Conservation (phyloP, 2,888 invertebrate species). For the Lasioglossum lativentre region DNA sequence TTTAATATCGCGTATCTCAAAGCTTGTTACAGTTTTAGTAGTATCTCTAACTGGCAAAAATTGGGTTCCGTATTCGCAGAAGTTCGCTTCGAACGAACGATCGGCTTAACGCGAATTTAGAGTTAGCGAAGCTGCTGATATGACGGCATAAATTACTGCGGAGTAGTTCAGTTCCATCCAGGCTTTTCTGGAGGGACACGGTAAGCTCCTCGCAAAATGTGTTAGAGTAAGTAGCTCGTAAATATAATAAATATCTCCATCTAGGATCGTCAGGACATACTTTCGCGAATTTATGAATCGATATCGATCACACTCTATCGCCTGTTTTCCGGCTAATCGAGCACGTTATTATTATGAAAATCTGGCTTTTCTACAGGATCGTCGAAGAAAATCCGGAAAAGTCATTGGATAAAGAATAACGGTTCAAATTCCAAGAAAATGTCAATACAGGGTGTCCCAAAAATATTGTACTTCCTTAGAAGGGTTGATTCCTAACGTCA, state of each 20-base stretch:
- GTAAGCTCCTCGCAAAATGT: slow-evolving; percentile 35
- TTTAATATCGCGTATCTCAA: neutral
- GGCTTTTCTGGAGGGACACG: slow-evolving; percentile 39
- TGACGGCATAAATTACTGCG: slow-evolving; percentile 45
- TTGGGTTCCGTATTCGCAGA: neutral
- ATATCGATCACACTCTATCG: slow-evolving; percentile 25
- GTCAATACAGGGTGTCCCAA: no score
- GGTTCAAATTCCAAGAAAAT: no score
- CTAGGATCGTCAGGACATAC: slow-evolving; percentile 33
- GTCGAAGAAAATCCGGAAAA: no score
- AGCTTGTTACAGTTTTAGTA: neutral
- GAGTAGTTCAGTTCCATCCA: slow-evolving; percentile 35
- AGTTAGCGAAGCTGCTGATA: slow-evolving; percentile 27
- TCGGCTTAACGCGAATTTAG: slow-evolving; percentile 30
- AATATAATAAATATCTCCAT: slow-evolving; percentile 51
- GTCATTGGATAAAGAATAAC: no score
- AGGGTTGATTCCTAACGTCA: no score
- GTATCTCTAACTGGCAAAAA: neutral
- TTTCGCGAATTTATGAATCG: slow-evolving; percentile 42
- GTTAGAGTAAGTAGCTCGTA: slow-evolving; percentile 49
- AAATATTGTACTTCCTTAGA: no score
- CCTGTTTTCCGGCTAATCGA: slow-evolving; percentile 38
- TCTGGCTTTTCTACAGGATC: no score
- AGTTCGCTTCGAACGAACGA: neutral
- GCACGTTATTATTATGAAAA: neutral